Percentiles rank a stretch among this genome's conserved stretches.
Evolutionary conservation across 2,888 invertebrate genomes (phyloP).

Genomic region (Sepioteuthis lessoniana): DNA sequence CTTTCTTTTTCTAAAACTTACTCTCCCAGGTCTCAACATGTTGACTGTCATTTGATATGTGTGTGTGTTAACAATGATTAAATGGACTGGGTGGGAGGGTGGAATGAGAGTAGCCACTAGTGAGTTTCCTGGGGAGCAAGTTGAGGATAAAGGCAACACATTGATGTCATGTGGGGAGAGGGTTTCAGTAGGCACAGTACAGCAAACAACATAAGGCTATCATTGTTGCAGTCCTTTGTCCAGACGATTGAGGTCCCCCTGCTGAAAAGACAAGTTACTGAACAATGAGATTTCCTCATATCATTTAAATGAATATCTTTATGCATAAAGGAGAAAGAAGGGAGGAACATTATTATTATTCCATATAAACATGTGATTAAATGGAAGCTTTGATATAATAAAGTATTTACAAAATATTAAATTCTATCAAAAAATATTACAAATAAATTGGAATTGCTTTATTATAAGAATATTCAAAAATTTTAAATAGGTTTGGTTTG

Average conservation of each 20-base stretch:
- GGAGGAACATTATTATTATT: neutral
- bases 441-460: too few relatives aligned
- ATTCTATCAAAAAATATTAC: too few relatives aligned
- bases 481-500: too few relatives aligned
- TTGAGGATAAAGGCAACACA: neutral
- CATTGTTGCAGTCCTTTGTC: neutral
- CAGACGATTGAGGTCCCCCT: neutral
- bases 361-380: too few relatives aligned
- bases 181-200: neutral
- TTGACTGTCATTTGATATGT: constrained; percentile 33
- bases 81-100: neutral
- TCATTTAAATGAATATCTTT: neutral
- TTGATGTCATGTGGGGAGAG: neutral
- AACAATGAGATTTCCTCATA: neutral
- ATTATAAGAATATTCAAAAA: too few relatives aligned
- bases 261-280: neutral
- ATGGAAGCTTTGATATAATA: too few relatives aligned
- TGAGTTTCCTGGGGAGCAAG: neutral
- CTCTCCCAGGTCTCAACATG: neutral
- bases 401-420: too few relatives aligned
- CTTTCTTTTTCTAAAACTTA: neutral
- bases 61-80: constrained; percentile 11
- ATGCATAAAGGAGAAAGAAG: neutral
- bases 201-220: neutral
- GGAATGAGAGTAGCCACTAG: neutral